Evolutionary conservation across 2,797 vertebrate species (phyloP).

Genomic region (Aselliscus stoliczkanus): DNA sequence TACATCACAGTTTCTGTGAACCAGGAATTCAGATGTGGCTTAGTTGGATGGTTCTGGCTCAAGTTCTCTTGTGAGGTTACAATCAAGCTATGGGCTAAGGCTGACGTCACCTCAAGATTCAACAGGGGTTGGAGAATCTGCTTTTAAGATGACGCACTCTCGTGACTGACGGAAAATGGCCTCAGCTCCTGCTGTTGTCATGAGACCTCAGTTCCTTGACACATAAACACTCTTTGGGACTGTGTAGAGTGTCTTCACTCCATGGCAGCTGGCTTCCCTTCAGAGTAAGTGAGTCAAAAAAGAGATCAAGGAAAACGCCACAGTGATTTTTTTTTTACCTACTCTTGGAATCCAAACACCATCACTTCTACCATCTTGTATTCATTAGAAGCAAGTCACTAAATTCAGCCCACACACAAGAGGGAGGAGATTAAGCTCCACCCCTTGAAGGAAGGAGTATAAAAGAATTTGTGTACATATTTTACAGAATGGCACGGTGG

Average conservation of each 20-base stretch:
- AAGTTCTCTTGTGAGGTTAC: not conserved
- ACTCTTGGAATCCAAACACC: not conserved
- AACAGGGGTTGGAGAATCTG: not conserved
- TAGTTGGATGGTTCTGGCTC: not conserved
- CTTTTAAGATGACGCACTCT: not conserved
- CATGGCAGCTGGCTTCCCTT: not conserved
- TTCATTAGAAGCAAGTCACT: not conserved
- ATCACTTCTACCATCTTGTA: not conserved
- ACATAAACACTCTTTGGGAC: fast-evolving
- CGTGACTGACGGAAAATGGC: not conserved
- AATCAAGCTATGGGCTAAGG: not conserved
- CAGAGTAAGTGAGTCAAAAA: not conserved
- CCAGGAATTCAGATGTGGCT: not conserved
- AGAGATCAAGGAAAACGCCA: not conserved
- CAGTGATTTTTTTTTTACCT: not conserved
- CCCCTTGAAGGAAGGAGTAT: not conserved
- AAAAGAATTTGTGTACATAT: not conserved
- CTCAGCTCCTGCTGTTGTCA: not conserved
- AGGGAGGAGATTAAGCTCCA: not conserved
- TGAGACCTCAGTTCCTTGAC: not conserved
- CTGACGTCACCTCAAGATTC: not conserved
- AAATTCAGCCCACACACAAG: not conserved
- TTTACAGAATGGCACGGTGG: no score
- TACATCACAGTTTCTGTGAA: not conserved
- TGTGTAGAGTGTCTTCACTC: not conserved